Evolutionary conservation across 2,797 vertebrate species (phyloP).

Genomic region (Coregonus sp.): DNA sequence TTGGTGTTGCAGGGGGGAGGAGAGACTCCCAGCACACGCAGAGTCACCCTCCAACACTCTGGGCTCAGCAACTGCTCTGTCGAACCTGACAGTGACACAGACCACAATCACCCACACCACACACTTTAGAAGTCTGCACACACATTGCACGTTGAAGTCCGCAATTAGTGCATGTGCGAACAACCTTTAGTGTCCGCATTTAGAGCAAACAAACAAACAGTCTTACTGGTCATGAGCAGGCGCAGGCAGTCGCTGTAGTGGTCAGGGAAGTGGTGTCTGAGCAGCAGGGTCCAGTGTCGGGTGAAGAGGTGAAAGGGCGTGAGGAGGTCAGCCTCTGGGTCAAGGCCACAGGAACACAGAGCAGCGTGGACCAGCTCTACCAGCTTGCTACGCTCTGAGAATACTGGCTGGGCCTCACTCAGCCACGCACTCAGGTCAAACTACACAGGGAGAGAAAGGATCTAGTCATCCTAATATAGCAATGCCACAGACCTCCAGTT

Average conservation of each 20-base stretch:
- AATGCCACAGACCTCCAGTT: background rate
- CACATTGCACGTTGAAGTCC: background rate
- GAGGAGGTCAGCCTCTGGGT: slow-evolving; percentile 88
- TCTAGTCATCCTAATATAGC: background rate
- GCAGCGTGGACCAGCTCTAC: slow-evolving; percentile 91
- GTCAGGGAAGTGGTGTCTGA: slow-evolving; percentile 94
- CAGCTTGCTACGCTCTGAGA: slow-evolving; percentile 86
- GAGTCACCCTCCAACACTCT: slow-evolving; percentile 91
- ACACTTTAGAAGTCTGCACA: too few relatives aligned
- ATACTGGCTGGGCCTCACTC: slow-evolving; percentile 80
- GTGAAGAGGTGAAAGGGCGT: slow-evolving; percentile 93
- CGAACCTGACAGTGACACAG: slow-evolving; percentile 78
- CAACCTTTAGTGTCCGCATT: background rate
- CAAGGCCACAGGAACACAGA: slow-evolving; percentile 87
- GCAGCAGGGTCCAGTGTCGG: slow-evolving; percentile 91
- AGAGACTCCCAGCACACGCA: slow-evolving; percentile 84
- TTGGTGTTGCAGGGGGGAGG: slow-evolving; percentile 51
- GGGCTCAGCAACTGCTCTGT: slow-evolving; percentile 91
- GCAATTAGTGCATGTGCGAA: background rate
- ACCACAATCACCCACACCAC: background rate
- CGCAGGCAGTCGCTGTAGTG: slow-evolving; percentile 94
- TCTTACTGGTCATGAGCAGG: slow-evolving; percentile 88
- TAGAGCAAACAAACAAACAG: slow-evolving; percentile 22
- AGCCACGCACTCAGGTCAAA: slow-evolving; percentile 92
- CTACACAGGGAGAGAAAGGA: slow-evolving; percentile 52